Percentiles rank a stretch among this genome's conserved stretches.
Conservation (phyloP, 2,113 vertebrate species). For the Otus sunia region DNA sequence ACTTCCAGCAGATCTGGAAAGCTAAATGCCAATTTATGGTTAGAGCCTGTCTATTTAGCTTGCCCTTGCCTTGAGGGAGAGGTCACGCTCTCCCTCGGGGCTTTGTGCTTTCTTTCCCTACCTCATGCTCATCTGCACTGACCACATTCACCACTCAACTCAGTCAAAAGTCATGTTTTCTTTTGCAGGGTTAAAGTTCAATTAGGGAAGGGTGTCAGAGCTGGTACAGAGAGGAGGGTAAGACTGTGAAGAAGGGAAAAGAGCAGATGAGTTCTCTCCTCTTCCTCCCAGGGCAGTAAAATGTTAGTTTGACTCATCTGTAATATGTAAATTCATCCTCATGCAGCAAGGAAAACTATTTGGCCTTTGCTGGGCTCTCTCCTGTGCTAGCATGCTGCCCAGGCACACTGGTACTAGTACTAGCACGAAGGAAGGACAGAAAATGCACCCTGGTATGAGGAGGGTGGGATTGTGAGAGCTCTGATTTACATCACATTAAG, state of each 20-base stretch:
- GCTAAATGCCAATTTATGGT: background rate
- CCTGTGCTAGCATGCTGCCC: background rate
- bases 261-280: background rate
- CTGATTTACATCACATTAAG: rapidly evolving
- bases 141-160: background rate
- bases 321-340: background rate
- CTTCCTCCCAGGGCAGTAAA: background rate
- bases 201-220: background rate
- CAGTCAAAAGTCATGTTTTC: rapidly evolving
- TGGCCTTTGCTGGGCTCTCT: background rate
- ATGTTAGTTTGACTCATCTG: background rate
- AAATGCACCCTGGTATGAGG: background rate
- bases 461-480: background rate
- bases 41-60: background rate
- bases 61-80: background rate
- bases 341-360: background rate
- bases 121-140: background rate
- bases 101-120: background rate
- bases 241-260: background rate
- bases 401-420: background rate
- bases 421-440: background rate
- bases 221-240: background rate
- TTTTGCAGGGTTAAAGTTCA: background rate
- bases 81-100: background rate
- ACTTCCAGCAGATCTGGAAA: background rate